phyloP scores from a whole-genome alignment of 1,140 invertebrate genomes.

The Ceratina japonica region DNA sequence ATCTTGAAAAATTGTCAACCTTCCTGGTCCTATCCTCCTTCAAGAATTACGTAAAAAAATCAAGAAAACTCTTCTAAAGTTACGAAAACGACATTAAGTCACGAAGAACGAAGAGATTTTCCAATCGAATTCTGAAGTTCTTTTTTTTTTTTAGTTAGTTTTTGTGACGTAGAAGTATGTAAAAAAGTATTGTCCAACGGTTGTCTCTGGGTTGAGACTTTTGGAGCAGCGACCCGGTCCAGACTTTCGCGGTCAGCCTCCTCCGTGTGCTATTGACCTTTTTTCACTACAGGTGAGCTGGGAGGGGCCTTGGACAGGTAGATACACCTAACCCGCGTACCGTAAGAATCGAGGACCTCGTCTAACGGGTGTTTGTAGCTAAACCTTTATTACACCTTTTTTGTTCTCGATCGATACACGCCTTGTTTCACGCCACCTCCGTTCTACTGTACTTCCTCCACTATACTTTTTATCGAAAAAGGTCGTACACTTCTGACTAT shows the following conservation, averaged over 20 bases:
- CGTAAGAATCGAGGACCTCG: conserved; percentile 55
- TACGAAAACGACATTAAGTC: not conserved
- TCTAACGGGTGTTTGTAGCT: conserved; percentile 59
- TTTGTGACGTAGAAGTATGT: not conserved
- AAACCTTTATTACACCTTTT: conserved; percentile 17
- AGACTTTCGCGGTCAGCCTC: conserved; percentile 57
- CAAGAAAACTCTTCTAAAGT: no score
- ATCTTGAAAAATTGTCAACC: conserved; percentile 42
- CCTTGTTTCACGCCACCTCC: not conserved
- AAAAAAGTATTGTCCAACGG: conserved; percentile 49
- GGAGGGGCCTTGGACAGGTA: conserved; percentile 68
- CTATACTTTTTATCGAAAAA: no score
- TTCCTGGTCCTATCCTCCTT: not conserved
- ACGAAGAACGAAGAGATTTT: conserved; percentile 41
- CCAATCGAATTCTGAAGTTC: conserved; percentile 40
- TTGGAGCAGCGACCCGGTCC: conserved; percentile 50
- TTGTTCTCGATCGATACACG: not conserved
- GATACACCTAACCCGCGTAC: conserved; percentile 69
- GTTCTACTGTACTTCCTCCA: no score
- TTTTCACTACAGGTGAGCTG: conserved; percentile 70
- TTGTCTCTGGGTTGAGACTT: conserved; percentile 4
- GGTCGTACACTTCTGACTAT: no score
- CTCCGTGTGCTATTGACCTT: conserved; percentile 70
- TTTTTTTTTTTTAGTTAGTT: conserved; percentile 50
- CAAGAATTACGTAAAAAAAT: conserved; percentile 9